Conservation (phyloP, 2,797 vertebrate genomes). For the Bradypodion pumilum region DNA sequence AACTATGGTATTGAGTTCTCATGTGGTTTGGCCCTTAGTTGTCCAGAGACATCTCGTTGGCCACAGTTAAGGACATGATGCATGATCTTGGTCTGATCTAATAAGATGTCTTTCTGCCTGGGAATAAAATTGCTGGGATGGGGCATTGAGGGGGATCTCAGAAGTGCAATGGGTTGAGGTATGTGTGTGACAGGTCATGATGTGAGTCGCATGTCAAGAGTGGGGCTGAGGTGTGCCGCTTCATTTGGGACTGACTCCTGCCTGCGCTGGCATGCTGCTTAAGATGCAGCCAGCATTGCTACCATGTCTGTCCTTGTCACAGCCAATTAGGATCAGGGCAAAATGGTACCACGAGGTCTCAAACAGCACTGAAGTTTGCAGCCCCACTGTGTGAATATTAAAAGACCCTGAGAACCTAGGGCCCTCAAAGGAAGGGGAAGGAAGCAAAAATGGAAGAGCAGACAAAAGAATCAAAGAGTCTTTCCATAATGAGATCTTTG, state of each 20-base stretch:
- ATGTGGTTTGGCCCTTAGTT: background rate
- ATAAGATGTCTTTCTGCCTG: no score
- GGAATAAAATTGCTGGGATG: background rate
- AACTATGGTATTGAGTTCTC: background rate
- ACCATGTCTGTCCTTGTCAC: slow-evolving; percentile 55
- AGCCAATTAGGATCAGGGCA: slow-evolving; percentile 60
- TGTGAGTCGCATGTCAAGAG: slow-evolving; percentile 8
- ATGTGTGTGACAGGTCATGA: slow-evolving; percentile 10
- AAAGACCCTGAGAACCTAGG: slow-evolving; percentile 31
- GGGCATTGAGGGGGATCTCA: background rate
- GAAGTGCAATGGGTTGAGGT: background rate
- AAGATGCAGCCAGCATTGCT: slow-evolving; percentile 46
- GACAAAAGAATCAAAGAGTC: background rate
- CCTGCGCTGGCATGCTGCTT: slow-evolving; percentile 30
- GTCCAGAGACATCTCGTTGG: background rate
- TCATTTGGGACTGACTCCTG: background rate
- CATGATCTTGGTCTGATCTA: background rate
- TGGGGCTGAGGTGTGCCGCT: background rate
- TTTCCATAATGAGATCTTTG: background rate
- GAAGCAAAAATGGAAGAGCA: background rate
- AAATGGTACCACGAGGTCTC: slow-evolving; percentile 8
- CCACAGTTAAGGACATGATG: background rate
- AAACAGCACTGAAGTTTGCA: background rate
- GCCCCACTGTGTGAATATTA: slow-evolving; percentile 52
- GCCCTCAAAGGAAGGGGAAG: background rate